phyloP scores from a whole-genome alignment of 2,888 invertebrate genomes.

The Melipona bicolor region DNA sequence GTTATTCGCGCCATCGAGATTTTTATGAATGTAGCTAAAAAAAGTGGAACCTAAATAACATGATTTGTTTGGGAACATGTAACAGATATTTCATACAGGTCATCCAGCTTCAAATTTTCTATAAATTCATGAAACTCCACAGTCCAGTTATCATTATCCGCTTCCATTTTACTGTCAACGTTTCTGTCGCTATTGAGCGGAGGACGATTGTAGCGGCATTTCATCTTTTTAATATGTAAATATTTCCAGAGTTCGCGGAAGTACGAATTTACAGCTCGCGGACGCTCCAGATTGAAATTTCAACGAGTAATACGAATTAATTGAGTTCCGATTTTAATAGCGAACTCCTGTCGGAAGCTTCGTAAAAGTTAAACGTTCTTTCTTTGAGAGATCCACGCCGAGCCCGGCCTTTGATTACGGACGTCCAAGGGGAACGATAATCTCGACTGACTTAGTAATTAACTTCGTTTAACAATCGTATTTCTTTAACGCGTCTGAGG shows the following conservation, averaged over 20 bases:
- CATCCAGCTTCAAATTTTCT: no score
- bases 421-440: constrained; percentile 26
- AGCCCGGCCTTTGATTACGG: neutral
- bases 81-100: no score
- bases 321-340: neutral
- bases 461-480: constrained; percentile 41
- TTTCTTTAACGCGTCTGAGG: neutral
- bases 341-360: neutral
- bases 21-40: no score
- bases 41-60: no score
- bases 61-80: no score
- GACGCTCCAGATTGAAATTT: neutral
- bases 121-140: no score
- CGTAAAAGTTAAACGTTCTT: neutral
- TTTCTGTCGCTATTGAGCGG: no score
- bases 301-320: neutral
- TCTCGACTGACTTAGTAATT: constrained; percentile 46
- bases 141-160: no score
- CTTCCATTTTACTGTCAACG: no score
- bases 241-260: neutral
- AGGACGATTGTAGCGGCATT: neutral
- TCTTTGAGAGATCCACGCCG: neutral
- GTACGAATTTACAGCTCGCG: neutral
- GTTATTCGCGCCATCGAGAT: neutral
- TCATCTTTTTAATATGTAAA: neutral